These are phyloP conservation scores for Cinara cedri DNA, from an alignment of 2,888 invertebrate genomes.

Conservation along the genomic window DNA sequence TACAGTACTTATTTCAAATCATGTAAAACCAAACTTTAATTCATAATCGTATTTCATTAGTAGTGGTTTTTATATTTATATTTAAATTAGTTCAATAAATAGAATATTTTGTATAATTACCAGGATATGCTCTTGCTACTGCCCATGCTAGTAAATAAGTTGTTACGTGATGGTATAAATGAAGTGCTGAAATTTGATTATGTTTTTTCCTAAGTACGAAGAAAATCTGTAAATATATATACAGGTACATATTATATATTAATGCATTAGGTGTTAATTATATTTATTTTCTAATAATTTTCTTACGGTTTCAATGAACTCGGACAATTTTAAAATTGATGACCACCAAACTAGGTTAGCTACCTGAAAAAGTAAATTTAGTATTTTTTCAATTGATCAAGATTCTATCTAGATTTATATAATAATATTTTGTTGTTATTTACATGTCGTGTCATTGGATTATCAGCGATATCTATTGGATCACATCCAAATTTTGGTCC, in stretches of 20 bases:
- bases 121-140: conserved; percentile 71
- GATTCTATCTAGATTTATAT: not conserved
- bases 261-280: conserved; percentile 59
- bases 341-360: conserved; percentile 69
- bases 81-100: not conserved
- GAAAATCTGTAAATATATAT: conserved; percentile 64
- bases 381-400: not conserved
- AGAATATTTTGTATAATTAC: conserved; percentile 66
- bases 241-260: conserved; percentile 59
- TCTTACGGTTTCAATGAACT: conserved; percentile 71
- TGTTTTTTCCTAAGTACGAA: conserved; percentile 76
- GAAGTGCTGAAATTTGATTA: conserved; percentile 74
- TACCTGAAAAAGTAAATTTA: conserved; percentile 61
- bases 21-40: no score
- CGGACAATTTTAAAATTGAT: conserved; percentile 70
- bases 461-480: conserved; percentile 74
- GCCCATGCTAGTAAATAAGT: conserved; percentile 70
- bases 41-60: no score
- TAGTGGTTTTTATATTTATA: no score
- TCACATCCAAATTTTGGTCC: conserved; percentile 72
- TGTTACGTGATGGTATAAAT: conserved; percentile 75
- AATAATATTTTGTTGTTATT: not conserved
- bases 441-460: conserved; percentile 69
- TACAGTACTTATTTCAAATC: no score
- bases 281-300: conserved; percentile 24